Evolutionary conservation across 1,140 invertebrate genomes (phyloP).

Genomic region (Proales similis): DNA sequence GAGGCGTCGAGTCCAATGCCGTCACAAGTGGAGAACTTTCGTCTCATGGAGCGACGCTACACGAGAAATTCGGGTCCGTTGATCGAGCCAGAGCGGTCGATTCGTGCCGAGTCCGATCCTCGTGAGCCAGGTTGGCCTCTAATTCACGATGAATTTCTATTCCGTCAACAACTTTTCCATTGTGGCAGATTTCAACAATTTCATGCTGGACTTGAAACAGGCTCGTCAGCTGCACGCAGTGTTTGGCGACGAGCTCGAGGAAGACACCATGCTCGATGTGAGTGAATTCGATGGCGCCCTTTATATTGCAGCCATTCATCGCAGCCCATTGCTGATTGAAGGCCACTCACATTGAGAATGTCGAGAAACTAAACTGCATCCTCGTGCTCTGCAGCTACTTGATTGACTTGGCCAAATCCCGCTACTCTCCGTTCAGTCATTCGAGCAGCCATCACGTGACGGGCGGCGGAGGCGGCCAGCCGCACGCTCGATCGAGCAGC

Average conservation of each 20-base stretch:
- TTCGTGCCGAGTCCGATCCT: too few relatives aligned
- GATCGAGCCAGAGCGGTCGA: too few relatives aligned
- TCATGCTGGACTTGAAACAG: constrained; percentile 20
- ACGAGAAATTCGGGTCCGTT: too few relatives aligned
- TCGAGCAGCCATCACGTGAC: neutral
- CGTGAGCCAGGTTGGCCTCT: too few relatives aligned
- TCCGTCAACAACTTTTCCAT: too few relatives aligned
- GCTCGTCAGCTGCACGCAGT: constrained; percentile 20
- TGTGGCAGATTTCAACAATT: too few relatives aligned
- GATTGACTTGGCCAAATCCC: constrained; percentile 20
- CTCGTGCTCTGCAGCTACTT: constrained; percentile 26
- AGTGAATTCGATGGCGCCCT: too few relatives aligned
- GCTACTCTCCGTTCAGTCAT: constrained; percentile 12
- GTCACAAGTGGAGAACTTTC: constrained; percentile 15
- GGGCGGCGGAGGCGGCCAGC: neutral
- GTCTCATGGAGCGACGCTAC: too few relatives aligned
- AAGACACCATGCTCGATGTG: constrained; percentile 32
- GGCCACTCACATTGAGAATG: constrained; percentile 28
- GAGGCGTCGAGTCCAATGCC: too few relatives aligned
- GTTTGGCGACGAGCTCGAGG: constrained; percentile 29
- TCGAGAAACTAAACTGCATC: constrained; percentile 27
- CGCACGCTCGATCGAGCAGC: neutral
- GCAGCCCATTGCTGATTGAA: too few relatives aligned
- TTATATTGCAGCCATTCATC: too few relatives aligned
- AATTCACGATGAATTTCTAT: too few relatives aligned